These are phyloP conservation scores for Lepeophtheirus nordmannii DNA, from an alignment of 2,888 invertebrate genomes.

Conservation along the genomic window DNA sequence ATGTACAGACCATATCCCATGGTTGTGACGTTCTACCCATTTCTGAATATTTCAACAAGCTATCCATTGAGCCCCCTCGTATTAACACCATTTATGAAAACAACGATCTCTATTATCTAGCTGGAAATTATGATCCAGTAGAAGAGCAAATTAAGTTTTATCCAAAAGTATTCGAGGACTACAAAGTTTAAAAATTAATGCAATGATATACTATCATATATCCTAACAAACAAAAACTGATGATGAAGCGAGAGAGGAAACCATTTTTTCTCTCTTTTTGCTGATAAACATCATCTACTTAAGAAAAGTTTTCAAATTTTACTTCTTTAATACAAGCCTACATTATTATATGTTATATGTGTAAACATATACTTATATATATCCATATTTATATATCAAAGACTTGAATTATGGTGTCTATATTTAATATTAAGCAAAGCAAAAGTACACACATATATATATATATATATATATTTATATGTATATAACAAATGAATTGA, in stretches of 20 bases:
- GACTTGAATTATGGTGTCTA: not conserved
- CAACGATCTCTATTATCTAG: constrained; percentile 80
- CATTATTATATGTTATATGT: not conserved
- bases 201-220: not conserved
- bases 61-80: constrained; percentile 27
- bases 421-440: not conserved
- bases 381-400: not conserved
- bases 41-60: constrained; percentile 42
- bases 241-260: not conserved
- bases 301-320: too few species aligned
- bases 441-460: not conserved
- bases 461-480: not conserved
- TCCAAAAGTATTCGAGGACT: constrained; percentile 38
- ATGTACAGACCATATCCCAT: constrained; percentile 90
- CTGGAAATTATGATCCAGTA: constrained; percentile 79
- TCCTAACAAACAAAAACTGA: too few species aligned
- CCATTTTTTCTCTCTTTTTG: too few species aligned
- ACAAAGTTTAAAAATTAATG: not conserved
- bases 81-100: constrained; percentile 44
- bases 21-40: constrained; percentile 76
- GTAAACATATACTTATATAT: not conserved
- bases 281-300: too few species aligned
- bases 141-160: constrained; percentile 54
- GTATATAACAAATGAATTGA: not conserved
- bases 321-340: not conserved